A percentile compares a stretch with the other conserved stretches of the same genome.
phyloP scores from a whole-genome alignment of 2,113 vertebrate species.

The Psophia crepitans region DNA sequence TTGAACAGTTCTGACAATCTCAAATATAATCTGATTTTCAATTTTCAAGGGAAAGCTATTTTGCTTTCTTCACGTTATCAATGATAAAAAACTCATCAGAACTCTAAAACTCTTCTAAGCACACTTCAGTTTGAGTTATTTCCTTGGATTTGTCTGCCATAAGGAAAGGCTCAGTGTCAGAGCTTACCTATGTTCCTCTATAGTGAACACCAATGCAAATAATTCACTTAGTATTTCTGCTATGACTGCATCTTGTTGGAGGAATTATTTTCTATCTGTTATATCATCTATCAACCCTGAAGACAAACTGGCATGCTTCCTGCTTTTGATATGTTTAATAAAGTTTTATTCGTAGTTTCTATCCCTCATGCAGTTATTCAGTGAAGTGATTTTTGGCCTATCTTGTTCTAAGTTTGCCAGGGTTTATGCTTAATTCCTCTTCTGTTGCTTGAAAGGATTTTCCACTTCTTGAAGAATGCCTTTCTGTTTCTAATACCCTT shows the following conservation, averaged over 20 bases:
- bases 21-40: neutral
- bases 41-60: neutral
- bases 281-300: neutral
- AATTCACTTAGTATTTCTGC: neutral
- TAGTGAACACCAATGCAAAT: neutral
- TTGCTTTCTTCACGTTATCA: neutral
- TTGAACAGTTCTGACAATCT: neutral
- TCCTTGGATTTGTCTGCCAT: neutral
- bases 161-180: neutral
- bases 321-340: neutral
- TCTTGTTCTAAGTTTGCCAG: neutral
- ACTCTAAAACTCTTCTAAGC: neutral
- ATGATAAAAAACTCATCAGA: neutral
- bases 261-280: neutral
- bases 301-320: neutral
- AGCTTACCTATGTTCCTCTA: neutral
- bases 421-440: neutral
- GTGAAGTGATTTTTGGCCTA: neutral
- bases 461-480: neutral
- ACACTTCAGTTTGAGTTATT: neutral
- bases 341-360: neutral
- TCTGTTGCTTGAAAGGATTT: neutral
- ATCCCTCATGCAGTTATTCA: neutral
- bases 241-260: neutral
- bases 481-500: neutral